Conservation (phyloP, 1,140 invertebrate species). For the Berghia stephanieae region DNA sequence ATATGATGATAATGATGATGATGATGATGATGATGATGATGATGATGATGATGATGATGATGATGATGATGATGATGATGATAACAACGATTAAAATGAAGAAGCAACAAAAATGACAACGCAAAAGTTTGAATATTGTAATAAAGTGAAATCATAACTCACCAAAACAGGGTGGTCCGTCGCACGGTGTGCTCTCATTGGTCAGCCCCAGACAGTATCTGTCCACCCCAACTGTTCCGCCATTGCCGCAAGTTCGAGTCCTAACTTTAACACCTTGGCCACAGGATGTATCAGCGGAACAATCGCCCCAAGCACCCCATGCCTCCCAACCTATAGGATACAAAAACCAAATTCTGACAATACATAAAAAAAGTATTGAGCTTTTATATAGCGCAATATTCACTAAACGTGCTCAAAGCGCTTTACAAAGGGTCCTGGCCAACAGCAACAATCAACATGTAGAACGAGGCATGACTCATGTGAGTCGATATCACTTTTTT, state of each 20-base stretch:
- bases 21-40: too few relatives aligned
- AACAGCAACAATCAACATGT: too few relatives aligned
- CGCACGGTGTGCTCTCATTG: conserved; percentile 48
- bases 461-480: too few relatives aligned
- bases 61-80: neutral
- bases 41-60: neutral
- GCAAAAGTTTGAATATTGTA: neutral
- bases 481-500: too few relatives aligned
- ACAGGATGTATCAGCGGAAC: conserved; percentile 49
- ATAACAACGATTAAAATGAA: neutral
- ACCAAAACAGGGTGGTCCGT: conserved; percentile 50
- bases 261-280: conserved; percentile 47
- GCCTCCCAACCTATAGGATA: conserved; percentile 46
- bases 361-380: too few relatives aligned
- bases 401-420: too few relatives aligned
- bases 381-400: too few relatives aligned
- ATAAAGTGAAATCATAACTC: conserved; percentile 1
- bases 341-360: too few relatives aligned
- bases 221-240: conserved; percentile 50
- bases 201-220: conserved; percentile 53
- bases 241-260: conserved; percentile 46
- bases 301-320: conserved; percentile 53
- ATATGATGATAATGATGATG: too few relatives aligned
- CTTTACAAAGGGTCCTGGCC: too few relatives aligned
- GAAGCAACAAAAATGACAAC: neutral